Base-by-base conservation (phyloP, 2,888 invertebrate species). In the Cephalotes varians region DNA sequence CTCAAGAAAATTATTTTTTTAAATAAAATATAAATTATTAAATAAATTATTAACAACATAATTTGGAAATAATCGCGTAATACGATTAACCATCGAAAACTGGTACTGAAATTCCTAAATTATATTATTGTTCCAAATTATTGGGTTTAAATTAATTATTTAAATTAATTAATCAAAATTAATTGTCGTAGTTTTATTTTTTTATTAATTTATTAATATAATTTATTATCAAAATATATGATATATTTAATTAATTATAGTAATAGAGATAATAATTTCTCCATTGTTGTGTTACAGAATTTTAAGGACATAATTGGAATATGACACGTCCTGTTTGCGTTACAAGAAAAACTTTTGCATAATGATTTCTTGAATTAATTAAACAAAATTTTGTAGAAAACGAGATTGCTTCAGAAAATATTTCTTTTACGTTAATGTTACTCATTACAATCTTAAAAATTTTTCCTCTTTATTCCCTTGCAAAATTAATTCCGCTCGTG, bases 291-390 rank as follows among this genome's bases (percentile, higher is more conserved):
- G 5, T 44, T n/a, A 34, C 18, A 47, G 1, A 15, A 49, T 3
- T 31, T 28, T 49, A 7, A 21, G 34, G 7, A 49, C 18, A 2
- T 54, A 31, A 37, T 18, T 56, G 21, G 5, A 60, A 58, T 40
- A 37, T 21, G 31, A 60, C 47, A 60, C n/a, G 21, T n/a, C 15
- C 10, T 72, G 44, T 58, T 58, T 44, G 15, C 12, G 9, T 47
- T 60, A 34, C 31, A 5, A 44, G 34, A 18, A 28, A 15, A 21
- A 67, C 21, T 12, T 15, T 44, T 31, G 28, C 5, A 4, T 21
- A 77, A 77, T 69, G 69, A 44, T 56, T 54, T 69, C 31, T 25
- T 25, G 21, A 10, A 21, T 69, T 67, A 67, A 77, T 69, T 77
- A 31, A 67, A 67, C n/a, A 25, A 56, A 31, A 56, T 56, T 69